A percentile compares a stretch with the other conserved stretches of the same genome.
These are phyloP conservation scores for Myocastor coypus DNA, from an alignment of 2,113 vertebrate species.

Conservation along the genomic window DNA sequence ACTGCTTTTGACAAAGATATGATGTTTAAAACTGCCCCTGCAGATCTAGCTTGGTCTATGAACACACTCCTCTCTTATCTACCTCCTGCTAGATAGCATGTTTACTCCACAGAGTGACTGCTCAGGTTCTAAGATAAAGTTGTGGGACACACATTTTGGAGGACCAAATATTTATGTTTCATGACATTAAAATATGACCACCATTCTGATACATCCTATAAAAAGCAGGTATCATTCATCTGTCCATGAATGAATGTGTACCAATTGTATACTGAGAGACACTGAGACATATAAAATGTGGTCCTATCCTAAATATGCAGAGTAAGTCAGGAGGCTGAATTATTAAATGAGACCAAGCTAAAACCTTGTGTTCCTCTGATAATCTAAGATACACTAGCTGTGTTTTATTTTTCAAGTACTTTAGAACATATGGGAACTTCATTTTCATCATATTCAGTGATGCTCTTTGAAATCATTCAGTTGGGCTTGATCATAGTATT, in stretches of 20 bases:
- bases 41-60: background rate
- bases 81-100: background rate
- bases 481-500: constrained; percentile 38
- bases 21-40: background rate
- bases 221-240: background rate
- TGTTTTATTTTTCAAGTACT: constrained; percentile 69
- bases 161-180: background rate
- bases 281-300: background rate
- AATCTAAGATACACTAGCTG: constrained; percentile 5
- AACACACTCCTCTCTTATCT: background rate
- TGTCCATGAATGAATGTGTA: background rate
- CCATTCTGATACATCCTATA: background rate
- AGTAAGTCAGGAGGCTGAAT: background rate
- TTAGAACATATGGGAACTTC: constrained; percentile 45
- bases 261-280: background rate
- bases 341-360: constrained; percentile 45
- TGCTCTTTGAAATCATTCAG: constrained; percentile 64
- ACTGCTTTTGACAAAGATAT: background rate
- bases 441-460: constrained; percentile 60
- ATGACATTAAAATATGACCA: background rate
- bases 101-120: constrained; percentile 6
- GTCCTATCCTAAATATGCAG: background rate
- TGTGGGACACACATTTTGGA: background rate
- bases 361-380: background rate
- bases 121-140: constrained; percentile 11